Conservation (phyloP, 2,888 invertebrate species). For the Ametastegia equiseti region DNA sequence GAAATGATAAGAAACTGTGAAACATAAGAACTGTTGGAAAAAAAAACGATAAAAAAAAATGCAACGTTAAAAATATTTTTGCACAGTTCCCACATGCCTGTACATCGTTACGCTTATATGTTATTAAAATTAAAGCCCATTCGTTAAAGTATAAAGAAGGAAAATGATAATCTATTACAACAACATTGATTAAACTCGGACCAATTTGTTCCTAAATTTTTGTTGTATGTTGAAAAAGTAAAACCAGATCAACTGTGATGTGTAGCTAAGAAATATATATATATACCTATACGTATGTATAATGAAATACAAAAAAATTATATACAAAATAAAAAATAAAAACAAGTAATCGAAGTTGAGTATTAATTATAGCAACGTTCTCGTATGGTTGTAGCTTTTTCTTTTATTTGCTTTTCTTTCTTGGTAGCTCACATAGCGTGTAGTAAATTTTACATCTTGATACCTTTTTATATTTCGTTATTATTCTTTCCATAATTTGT, state of each 20-base stretch:
- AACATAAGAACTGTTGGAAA: slow-evolving; percentile 36
- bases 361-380: slow-evolving; percentile 40
- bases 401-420: background rate
- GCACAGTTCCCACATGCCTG: slow-evolving; percentile 46
- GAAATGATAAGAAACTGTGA: slow-evolving; percentile 45
- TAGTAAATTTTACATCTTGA: slow-evolving; percentile 12
- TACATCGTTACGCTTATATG: slow-evolving; percentile 39
- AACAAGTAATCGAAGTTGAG: slow-evolving; percentile 33
- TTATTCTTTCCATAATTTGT: background rate
- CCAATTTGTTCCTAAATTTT: slow-evolving; percentile 44
- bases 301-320: slow-evolving; percentile 43
- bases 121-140: slow-evolving; percentile 44
- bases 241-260: slow-evolving; percentile 29
- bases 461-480: background rate
- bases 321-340: slow-evolving; percentile 37
- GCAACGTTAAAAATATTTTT: slow-evolving; percentile 23
- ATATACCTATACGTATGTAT: too few species aligned
- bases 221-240: slow-evolving; percentile 26
- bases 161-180: slow-evolving; percentile 35
- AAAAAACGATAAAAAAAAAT: slow-evolving; percentile 19
- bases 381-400: slow-evolving; percentile 30
- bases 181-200: slow-evolving; percentile 24
- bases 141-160: slow-evolving; percentile 22
- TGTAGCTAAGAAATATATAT: slow-evolving; percentile 19
- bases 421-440: background rate